These are phyloP conservation scores for Meriones unguiculatus DNA, from an alignment of 2,113 vertebrate genomes.

Conservation along the genomic window DNA sequence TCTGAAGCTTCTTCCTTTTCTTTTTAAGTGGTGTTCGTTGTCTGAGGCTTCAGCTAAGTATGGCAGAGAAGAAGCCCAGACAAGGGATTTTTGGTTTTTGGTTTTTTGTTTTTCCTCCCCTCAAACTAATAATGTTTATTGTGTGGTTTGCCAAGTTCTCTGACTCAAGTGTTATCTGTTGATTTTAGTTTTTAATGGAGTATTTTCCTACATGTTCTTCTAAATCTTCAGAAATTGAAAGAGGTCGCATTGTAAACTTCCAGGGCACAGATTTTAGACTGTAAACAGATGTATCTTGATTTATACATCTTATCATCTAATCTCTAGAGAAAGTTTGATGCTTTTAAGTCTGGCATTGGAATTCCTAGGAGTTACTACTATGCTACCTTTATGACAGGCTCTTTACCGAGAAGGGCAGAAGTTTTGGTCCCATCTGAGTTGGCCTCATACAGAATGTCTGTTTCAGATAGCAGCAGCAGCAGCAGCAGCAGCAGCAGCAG, in stretches of 20 bases:
- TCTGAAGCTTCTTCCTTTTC: background rate
- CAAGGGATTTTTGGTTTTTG: background rate
- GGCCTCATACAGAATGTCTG: background rate
- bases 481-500: background rate
- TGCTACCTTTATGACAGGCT: background rate
- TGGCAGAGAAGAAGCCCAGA: background rate
- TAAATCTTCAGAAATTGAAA: slow-evolving; percentile 14
- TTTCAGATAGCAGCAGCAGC: slow-evolving; percentile 75
- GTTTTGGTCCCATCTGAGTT: slow-evolving; percentile 17
- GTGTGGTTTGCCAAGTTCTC: background rate
- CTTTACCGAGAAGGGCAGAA: slow-evolving; percentile 18
- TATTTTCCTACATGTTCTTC: slow-evolving; percentile 19
- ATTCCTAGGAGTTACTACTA: background rate
- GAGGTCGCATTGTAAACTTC: background rate
- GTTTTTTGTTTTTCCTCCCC: background rate
- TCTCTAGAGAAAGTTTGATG: background rate
- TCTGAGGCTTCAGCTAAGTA: background rate
- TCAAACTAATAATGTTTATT: background rate
- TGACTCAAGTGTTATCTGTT: background rate
- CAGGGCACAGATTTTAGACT: background rate
- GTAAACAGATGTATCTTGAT: background rate
- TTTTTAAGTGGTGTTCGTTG: background rate
- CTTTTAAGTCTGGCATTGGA: slow-evolving; percentile 10
- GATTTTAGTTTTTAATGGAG: background rate
- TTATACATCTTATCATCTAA: background rate